Evolutionary conservation across 1,140 invertebrate species (phyloP).

Genomic region (Plectrocnemia conspersa): DNA sequence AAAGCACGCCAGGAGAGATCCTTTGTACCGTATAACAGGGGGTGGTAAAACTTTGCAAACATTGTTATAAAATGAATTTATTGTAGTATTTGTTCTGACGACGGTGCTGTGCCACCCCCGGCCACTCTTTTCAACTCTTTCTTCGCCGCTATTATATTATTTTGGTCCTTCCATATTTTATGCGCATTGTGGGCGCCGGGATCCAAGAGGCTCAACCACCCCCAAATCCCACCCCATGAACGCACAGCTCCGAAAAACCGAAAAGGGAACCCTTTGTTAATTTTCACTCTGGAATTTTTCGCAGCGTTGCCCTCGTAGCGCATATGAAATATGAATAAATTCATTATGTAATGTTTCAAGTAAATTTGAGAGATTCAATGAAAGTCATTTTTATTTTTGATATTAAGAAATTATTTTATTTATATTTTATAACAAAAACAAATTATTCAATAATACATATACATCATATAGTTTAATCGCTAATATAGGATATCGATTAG

Average conservation of each 20-base stretch:
- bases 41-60: conserved; percentile 27
- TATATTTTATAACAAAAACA: not conserved
- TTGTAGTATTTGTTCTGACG: conserved; percentile 33
- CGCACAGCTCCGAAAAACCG: conserved; percentile 14
- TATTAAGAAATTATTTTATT: too few species aligned
- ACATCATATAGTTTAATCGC: not conserved
- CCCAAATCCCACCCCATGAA: conserved; percentile 13
- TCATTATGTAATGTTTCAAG: too few species aligned
- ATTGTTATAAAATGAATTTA: conserved; percentile 35
- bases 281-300: conserved; percentile 30
- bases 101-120: conserved; percentile 6
- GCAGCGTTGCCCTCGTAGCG: too few species aligned
- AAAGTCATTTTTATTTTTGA: too few species aligned
- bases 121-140: conserved; percentile 33
- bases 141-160: conserved; percentile 32
- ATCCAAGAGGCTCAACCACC: not conserved
- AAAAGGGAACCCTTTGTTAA: conserved; percentile 32
- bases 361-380: too few species aligned
- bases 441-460: not conserved
- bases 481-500: too few species aligned
- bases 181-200: conserved; percentile 25
- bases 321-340: too few species aligned
- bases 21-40: not conserved
- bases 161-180: conserved; percentile 35
- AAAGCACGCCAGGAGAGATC: too few species aligned